Evolutionary conservation across 2,113 vertebrate genomes (phyloP), one percentile per base, ranked within the genome.

Genomic region (Otolemur garnettii): DNA sequence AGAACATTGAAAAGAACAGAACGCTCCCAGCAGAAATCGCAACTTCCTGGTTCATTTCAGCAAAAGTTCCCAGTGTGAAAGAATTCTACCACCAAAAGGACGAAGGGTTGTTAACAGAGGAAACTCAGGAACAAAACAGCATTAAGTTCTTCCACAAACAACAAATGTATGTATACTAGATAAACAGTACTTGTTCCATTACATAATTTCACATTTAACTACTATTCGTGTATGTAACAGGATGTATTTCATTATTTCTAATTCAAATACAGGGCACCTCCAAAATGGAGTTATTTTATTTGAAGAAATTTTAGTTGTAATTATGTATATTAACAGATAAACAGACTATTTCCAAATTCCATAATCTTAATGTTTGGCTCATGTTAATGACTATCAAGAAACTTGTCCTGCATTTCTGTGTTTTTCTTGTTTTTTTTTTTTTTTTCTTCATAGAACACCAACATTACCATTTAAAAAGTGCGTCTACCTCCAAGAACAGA

Each of bases 71-170:
- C 79, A 93, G 93, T 78, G 0, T 78, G 80, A 97, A 96, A 87
- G 57, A 94, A 18, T 91, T 96, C 92, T 94, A 95, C 1, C 5
- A 94, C 66, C 95, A 59, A 95, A 91, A 94, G 79, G 79, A 95
- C 82, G 82, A 86, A 66, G 0, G 26, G 85, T 96, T 96, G 95
- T 83, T 93, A 77, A 77, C 2, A 95, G 87, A 96, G 97, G 88
- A 96, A 98, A 93, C 94, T 87, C 97, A 98, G 97, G 97, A 98
- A 98, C 97, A 97, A 96, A 96, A 92, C 71, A 96, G 93, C 96
- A 94, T 59, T 83, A 77, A 95, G 45, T 72, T 95, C 68, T 83
- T 91, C 18, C 4, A 92, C 50, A 87, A 90, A 85, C 42, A 95
- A 94, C 57, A 94, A 71, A 55, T 72, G 55, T 91, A 75, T 12